Evolutionary conservation across 2,888 invertebrate genomes (phyloP), one percentile per base, ranked within the genome.

Genomic region (Brachypalpus laphriformis): DNA sequence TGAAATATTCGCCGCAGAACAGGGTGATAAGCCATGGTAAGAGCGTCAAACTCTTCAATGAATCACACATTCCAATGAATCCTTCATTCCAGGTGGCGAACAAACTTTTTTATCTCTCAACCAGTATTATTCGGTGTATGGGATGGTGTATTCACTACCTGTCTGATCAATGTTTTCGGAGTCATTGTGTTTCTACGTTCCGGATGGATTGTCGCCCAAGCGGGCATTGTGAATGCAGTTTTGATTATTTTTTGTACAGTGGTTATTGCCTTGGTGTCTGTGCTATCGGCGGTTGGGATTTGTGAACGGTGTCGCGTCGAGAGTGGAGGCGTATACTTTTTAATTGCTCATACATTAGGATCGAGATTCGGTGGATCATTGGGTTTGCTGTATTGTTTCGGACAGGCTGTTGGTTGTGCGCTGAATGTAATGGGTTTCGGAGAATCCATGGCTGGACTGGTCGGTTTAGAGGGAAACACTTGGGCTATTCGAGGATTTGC

Each of bases 91-190:
- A 98, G 98, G 98, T 98, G 98, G 98, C 97, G 98, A 92, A 96
- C 98, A 31, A 98, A 98, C 91, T 98, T 99, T 92, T 98, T 99
- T 91, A 96, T 99, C 92, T 97, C 98, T 34, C 97, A 98, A 92
- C 98, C 98, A 37, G 97, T 98, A 68, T 93, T 98, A 65, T 99
- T 99, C 93, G 98, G 99, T 11, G 98, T 98, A 0, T 99, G 92
- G 92, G 99, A 99, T 92, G 99, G 99, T 87, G 99, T 99, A 6
- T 99, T 98, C 91, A 98, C 98, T 71, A 98, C 98, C 65, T 98
- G 98, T 91, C 95, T 99, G 89, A 98, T 99, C 90, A 99, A 99
- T 92, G 97, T 99, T 77, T 98, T 99, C 93, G 98, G 99, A n/a
- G 98, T 99, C 0, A 98, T 99, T 91, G 98, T 99, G 82, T 99